phyloP scores from a whole-genome alignment of 2,113 vertebrate species.

The Pelodiscus sinensis region DNA sequence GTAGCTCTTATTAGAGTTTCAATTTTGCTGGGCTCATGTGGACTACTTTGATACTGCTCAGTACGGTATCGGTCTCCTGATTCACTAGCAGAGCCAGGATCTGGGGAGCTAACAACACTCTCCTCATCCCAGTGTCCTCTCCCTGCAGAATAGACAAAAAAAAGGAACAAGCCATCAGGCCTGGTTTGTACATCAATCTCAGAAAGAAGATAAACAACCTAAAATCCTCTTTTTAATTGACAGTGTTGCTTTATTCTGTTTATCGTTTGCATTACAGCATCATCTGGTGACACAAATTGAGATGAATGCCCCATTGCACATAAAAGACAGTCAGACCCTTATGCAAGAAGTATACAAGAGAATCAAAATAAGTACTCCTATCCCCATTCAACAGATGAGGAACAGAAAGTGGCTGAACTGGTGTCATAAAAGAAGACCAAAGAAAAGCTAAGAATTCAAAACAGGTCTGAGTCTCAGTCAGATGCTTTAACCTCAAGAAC shows the following conservation, averaged over 20 bases:
- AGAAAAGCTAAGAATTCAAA: not conserved
- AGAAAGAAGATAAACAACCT: not conserved
- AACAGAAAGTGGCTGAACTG: not conserved
- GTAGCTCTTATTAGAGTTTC: constrained; percentile 96
- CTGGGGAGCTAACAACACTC: constrained; percentile 93
- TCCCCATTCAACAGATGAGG: not conserved
- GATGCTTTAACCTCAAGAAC: not conserved
- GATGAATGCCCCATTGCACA: not conserved
- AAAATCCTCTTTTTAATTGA: not conserved
- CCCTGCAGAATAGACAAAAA: constrained; percentile 79
- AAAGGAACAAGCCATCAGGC: not conserved
- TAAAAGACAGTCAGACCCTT: not conserved
- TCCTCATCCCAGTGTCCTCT: constrained; percentile 96
- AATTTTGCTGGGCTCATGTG: constrained; percentile 93
- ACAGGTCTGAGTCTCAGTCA: not conserved
- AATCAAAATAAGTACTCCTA: not conserved
- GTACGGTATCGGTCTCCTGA: constrained; percentile 89
- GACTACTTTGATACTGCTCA: constrained; percentile 88
- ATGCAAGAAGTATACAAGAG: not conserved
- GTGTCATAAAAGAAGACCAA: not conserved
- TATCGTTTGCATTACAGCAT: not conserved
- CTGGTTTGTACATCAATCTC: not conserved
- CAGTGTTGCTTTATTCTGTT: not conserved
- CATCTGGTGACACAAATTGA: not conserved
- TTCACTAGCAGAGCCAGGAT: constrained; percentile 93